Conservation (phyloP, 2,888 invertebrate species). For the Escarpia spicata region DNA sequence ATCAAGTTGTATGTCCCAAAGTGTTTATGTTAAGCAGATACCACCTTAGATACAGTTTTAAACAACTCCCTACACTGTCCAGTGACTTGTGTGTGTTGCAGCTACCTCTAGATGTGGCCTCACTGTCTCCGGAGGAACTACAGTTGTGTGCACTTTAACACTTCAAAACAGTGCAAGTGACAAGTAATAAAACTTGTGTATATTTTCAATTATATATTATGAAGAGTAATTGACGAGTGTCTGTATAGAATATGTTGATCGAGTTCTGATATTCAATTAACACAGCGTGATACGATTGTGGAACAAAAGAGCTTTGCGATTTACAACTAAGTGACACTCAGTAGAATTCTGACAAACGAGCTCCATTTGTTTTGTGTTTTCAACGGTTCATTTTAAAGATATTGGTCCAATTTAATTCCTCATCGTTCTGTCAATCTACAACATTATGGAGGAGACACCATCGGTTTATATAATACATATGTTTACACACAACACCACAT, state of each 20-base stretch:
- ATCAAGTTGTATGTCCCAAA: too few species aligned
- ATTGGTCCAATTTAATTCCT: too few species aligned
- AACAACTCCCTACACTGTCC: neutral
- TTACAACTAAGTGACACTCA: too few species aligned
- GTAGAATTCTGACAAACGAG: too few species aligned
- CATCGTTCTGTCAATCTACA: too few species aligned
- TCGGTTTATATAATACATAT: too few species aligned
- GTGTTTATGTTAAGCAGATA: neutral
- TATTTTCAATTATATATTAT: neutral
- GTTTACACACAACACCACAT: too few species aligned
- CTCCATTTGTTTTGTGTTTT: too few species aligned
- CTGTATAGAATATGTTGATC: neutral
- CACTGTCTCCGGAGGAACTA: slow-evolving; percentile 64
- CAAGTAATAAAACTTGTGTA: slow-evolving; percentile 7
- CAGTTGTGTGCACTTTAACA: neutral
- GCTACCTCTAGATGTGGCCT: slow-evolving; percentile 84
- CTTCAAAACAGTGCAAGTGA: neutral
- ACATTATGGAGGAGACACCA: too few species aligned
- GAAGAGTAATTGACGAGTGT: neutral
- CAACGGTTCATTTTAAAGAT: too few species aligned
- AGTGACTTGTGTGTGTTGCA: slow-evolving; percentile 65
- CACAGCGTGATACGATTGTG: neutral
- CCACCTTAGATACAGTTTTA: neutral
- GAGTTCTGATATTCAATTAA: neutral
- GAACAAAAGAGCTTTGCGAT: neutral